Evolutionary conservation across 2,888 invertebrate species (phyloP), one percentile per base, ranked within the genome.

Genomic region (Napeogenes inachia): DNA sequence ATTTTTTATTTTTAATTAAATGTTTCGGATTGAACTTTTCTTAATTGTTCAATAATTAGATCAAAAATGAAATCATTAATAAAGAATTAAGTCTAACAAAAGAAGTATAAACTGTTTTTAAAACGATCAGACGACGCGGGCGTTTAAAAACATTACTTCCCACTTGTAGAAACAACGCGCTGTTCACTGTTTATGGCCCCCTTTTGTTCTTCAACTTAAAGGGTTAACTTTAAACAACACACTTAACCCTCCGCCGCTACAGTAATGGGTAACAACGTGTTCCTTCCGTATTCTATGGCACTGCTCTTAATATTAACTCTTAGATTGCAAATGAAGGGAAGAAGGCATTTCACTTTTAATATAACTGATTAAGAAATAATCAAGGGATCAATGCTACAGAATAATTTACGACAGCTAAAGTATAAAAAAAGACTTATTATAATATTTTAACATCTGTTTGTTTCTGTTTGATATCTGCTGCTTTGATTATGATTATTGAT

Each of bases 171-270:
- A 68, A 72, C 21, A 21, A 21, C 71, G 75, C 69, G 72, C 70
- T 71, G 64, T 66, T 65, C 57, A 71, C 70, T 77, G 78, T 81
- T 83, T 76, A 79, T 75, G 21, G 71, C 70, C 69, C 76, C 80
- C 79, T 30, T 82, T 85, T 84, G 81, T 84, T 80, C 75, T 61
- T 69, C 70, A 21, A 78, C 81, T 81, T 80, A 83, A 85, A 81
- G 85, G 84, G 82, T 85, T 84, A 82, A 79, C 77, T 79, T 77
- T 75, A 81, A 78, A 77, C 76, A 74, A 71, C 72, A 73, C 79
- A 78, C 78, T 81, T 80, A 80, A 78, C 79, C 79, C 78, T 73
- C 65, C 72, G 70, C 66, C 66, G 65, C 68, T 75, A 75, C 75
- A 66, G 73, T 78, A 77, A 75, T 75, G 74, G 72, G 72, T 66